A percentile compares a stretch with the other conserved stretches of the same genome.
These are phyloP conservation scores for Hystrix cristata DNA, from an alignment of 2,113 vertebrate genomes.

Conservation along the genomic window DNA sequence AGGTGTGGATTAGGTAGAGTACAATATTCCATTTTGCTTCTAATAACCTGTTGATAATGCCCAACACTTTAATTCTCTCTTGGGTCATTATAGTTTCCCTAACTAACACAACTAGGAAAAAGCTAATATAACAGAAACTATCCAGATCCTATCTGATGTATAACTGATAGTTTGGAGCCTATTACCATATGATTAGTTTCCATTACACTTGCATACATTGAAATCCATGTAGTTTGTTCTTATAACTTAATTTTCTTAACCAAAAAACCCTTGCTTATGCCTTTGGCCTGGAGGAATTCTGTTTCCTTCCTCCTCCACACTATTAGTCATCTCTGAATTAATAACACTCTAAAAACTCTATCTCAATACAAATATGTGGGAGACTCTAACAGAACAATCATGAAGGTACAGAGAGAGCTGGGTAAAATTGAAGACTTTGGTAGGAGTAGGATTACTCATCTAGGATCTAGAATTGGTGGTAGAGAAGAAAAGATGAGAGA, in stretches of 20 bases:
- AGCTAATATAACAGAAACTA: background rate
- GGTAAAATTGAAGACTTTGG: background rate
- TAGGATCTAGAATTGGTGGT: background rate
- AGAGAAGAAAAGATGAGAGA: background rate
- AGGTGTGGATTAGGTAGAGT: background rate
- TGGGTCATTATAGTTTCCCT: background rate
- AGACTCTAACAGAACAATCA: background rate
- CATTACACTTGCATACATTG: background rate
- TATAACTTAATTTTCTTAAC: slow-evolving; percentile 37
- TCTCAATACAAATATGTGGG: background rate
- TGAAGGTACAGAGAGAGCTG: background rate
- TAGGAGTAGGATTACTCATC: background rate
- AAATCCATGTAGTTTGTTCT: slow-evolving; percentile 22
- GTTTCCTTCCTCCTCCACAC: background rate
- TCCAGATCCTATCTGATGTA: background rate
- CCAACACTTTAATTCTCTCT: background rate
- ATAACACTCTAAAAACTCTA: background rate
- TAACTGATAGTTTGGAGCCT: background rate
- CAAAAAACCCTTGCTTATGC: background rate
- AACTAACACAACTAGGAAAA: background rate
- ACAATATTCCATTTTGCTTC: slow-evolving; percentile 22
- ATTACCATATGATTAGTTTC: background rate
- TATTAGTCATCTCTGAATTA: slow-evolving; percentile 33
- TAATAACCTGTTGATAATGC: background rate
- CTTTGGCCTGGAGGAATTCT: background rate